Evolutionary conservation across 2,113 vertebrate species (phyloP), one percentile per base, ranked within the genome.

Genomic region (Pan paniscus): DNA sequence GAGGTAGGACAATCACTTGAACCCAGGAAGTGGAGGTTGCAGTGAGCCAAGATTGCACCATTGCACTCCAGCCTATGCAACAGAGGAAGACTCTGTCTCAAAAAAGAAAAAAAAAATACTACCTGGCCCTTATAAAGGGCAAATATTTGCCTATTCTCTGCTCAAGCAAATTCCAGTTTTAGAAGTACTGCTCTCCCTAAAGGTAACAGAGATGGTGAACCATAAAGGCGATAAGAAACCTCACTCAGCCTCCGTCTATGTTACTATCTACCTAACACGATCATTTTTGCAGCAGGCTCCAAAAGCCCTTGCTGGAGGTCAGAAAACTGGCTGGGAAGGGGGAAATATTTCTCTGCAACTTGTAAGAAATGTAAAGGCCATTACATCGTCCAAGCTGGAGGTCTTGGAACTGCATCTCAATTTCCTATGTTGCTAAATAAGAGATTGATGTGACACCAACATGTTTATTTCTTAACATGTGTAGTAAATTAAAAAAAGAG

Each of bases 401-500:
- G 50, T 78, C 70, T 52, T 72, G 57, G 50, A 75, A 68, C 35
- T 67, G 61, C 83, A 22, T 16, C 16, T 40, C 70, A 40, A 35
- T 52, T 95, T 64, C 67, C 40, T 22, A 4, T n/a, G 78, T 35
- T 89, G 82, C 73, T 80, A 48, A 95, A 30, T 2, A 91, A 67
- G 50, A 94, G 78, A 79, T 1, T 18, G 27, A 92, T 38, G 12
- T 67, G 87, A 93, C 30, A 81, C 8, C 55, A 86, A 48, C 14
- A 30, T 67, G 67, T 75, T 91, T 68, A 43, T 46, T 72, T 95
- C 50, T 48, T 81, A 72, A 43, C 40, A 82, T 85, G 72, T 90
- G 73, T 38, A 68, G n/a, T 81, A 59, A 92, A 78, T 85, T 86
- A 14, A 46, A 81, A 64, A 64, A 43, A 32, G 61, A n/a, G 6